Evolutionary conservation across 2,113 vertebrate species (phyloP), one percentile per base, ranked within the genome.

Genomic region (Athene cunicularia): DNA sequence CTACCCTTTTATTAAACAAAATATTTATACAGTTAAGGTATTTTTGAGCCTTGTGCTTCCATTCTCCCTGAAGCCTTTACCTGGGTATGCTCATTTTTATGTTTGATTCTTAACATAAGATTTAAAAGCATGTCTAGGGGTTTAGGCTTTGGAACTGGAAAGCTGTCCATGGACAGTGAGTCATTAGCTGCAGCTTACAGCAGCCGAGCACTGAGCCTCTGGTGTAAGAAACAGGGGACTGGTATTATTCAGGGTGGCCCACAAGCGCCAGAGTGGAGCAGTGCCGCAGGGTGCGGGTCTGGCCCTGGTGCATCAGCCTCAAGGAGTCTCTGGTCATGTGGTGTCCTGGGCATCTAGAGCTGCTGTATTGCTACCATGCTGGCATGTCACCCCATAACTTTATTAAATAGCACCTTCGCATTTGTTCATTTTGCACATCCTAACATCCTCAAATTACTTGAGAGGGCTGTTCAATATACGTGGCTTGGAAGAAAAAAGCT

Each of bases 181-280:
- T 60, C 3, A 1, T 74, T 90, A 70, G 52, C 85, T 92, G 52
- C 37, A 88, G 60, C 43, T 88, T 70, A 71, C 7, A 67, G 59
- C 60, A 88, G 68, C 55, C 3, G 4, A 79, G 27, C 60, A 37
- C 47, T 27, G 47, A 87, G 85, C 18, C 76, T 80, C 67, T 73
- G 60, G 55, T 77, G 60, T 81, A 28, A 90, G 87, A 90, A 60
- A 2, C 18, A 50, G 64, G 28, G 28, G 32, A 73, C 0, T 84
- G n/a, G 73, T 14, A n/a, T 74, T 92, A 56, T 73, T 41, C 3
- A 1, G 79, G 39, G 14, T 64, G 55, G 22, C 45, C 68, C 7
- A 0, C 16, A 90, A 47, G 39, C 0, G 0, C 41, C 2, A 0
- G 28, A 18, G 8, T 22, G 52, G 14, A 87, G n/a, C 21, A 39